A percentile compares a stretch with the other conserved stretches of the same genome.
phyloP scores from a whole-genome alignment of 2,888 invertebrate genomes.

The Gortyna flavago region DNA sequence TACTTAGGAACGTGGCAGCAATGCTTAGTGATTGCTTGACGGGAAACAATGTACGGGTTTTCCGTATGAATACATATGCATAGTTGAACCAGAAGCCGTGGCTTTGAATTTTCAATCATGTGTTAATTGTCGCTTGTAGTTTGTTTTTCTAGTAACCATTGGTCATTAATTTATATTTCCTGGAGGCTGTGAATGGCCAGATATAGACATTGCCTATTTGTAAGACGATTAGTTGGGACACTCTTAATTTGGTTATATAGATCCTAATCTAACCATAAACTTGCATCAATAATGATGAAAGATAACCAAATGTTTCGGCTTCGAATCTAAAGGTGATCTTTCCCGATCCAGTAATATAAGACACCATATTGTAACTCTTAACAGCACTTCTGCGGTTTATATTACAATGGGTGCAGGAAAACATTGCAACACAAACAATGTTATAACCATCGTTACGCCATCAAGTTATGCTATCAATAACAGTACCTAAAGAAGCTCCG shows the following conservation, averaged over 20 bases:
- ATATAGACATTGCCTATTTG: constrained; percentile 2
- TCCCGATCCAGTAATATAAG: not conserved
- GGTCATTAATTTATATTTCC: constrained; percentile 34
- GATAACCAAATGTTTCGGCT: not conserved
- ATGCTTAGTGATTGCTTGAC: constrained; percentile 26
- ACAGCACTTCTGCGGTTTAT: constrained; percentile 6
- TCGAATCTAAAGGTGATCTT: not conserved
- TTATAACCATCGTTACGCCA: constrained; percentile 36
- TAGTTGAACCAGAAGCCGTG: constrained; percentile 17
- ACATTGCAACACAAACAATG: constrained; percentile 25
- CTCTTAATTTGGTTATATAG: not conserved
- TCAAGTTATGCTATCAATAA: constrained; percentile 37
- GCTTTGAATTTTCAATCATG: constrained; percentile 43
- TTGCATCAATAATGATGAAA: not conserved
- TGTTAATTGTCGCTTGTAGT: constrained; percentile 38
- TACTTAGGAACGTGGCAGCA: constrained; percentile 35
- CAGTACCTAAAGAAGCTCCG: constrained; percentile 23
- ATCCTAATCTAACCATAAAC: not conserved
- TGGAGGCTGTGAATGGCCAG: constrained; percentile 5
- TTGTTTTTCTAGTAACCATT: constrained; percentile 34
- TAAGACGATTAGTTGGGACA: not conserved
- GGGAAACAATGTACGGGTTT: constrained; percentile 39
- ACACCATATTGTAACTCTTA: not conserved
- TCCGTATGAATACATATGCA: constrained; percentile 53
- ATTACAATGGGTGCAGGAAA: constrained; percentile 26